These are phyloP conservation scores for Dexiosoma caninum DNA, from an alignment of 2,888 invertebrate genomes.

Conservation along the genomic window DNA sequence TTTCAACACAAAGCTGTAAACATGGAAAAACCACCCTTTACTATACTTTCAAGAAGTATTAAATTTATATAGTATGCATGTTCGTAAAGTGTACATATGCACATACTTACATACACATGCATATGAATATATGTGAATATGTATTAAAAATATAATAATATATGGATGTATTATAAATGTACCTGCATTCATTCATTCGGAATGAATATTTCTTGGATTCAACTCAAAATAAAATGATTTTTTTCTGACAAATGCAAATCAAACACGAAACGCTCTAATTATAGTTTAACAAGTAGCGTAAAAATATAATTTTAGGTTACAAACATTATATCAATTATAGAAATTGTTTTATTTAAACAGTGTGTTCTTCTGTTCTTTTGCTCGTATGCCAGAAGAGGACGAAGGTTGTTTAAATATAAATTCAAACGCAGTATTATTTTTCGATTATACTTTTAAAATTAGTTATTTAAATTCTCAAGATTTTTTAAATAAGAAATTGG, in stretches of 20 bases:
- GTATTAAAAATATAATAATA: too few species aligned
- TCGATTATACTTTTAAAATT: too few species aligned
- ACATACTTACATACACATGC: background rate
- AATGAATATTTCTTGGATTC: background rate
- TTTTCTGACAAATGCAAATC: constrained; percentile 55
- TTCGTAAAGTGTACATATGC: too few species aligned
- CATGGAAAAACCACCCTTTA: background rate
- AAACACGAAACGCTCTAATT: constrained; percentile 58
- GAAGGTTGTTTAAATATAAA: too few species aligned
- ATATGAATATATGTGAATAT: background rate
- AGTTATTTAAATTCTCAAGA: too few species aligned
- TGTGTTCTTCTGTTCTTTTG: background rate
- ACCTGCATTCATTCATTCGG: background rate
- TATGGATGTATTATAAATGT: too few species aligned
- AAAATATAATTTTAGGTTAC: constrained; percentile 63
- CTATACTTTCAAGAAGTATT: too few species aligned
- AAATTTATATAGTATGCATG: too few species aligned
- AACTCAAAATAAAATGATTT: background rate
- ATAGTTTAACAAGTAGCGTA: constrained; percentile 62
- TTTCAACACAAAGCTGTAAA: background rate
- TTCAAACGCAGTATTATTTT: too few species aligned
- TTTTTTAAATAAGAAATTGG: too few species aligned
- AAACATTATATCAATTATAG: constrained; percentile 77
- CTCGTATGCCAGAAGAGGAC: background rate
- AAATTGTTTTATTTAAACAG: constrained; percentile 66